Evolutionary conservation across 2,797 vertebrate species (phyloP).

Genomic region (Tapera naevia): DNA sequence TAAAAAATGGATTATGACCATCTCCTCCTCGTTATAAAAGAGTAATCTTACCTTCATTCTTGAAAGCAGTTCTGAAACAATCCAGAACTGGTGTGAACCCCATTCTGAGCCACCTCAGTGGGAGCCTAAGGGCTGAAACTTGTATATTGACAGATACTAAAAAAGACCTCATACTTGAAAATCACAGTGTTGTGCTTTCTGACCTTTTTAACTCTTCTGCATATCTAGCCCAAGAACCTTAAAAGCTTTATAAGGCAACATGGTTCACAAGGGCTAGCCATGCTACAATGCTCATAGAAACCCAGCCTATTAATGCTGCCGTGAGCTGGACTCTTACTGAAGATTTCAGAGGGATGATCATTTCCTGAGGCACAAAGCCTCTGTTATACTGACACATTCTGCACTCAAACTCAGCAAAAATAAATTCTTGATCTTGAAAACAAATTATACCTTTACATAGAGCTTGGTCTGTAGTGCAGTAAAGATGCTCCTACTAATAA

Average conservation of each 20-base stretch:
- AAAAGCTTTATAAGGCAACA: not conserved
- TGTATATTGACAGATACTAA: not conserved
- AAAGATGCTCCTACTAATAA: not conserved
- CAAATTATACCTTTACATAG: not conserved
- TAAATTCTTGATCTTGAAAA: not conserved
- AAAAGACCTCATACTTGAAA: not conserved
- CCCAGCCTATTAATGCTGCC: not conserved
- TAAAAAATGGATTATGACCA: not conserved
- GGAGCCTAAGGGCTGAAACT: not conserved
- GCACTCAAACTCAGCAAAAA: not conserved
- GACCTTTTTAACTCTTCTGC: not conserved
- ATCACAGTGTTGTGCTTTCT: not conserved
- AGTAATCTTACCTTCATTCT: not conserved
- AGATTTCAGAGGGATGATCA: not conserved
- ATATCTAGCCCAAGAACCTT: not conserved
- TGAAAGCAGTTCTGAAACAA: not conserved
- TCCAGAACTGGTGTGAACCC: not conserved
- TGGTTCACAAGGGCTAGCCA: not conserved
- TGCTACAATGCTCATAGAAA: not conserved
- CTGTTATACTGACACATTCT: rapidly evolving
- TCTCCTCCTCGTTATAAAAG: not conserved
- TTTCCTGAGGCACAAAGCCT: not conserved
- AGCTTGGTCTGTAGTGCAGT: not conserved
- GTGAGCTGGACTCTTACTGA: not conserved
- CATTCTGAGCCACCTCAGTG: not conserved